Base-by-base conservation (phyloP, 2,888 invertebrate genomes). In the Leucophenga maculata region DNA sequence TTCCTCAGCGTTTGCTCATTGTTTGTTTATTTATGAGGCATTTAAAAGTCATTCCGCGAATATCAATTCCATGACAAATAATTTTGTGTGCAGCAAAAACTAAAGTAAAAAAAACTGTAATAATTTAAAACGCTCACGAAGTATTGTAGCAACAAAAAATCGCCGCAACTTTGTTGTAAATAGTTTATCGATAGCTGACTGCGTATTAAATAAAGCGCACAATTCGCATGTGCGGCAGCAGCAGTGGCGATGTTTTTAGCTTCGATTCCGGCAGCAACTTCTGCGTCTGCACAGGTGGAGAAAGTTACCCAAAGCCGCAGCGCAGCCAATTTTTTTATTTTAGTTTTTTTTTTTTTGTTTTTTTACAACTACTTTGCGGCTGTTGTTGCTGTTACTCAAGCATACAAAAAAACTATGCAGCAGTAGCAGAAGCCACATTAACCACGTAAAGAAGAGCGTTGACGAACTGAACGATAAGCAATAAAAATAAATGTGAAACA, bases 241-340 rank as follows among this genome's bases (percentile, higher is more conserved):
- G 52, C 71, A 69, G 69, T 69, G 57, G 78, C 73, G 26, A 4
- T n/a, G n/a, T 72, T 69, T 66, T 68, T 54, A 67, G 44, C 62
- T 31, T 50, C 16, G 62, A 46, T 69, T 67, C 59, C 44, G 22
- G 26, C 16, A 16, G 48, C 13, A 14, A 20, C 39, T 16, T 26
- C n/a, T 14, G 16, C 65, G 20, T 13, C 44, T 14, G 22, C 65
- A 71, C 81, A 83, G 84, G 80, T 83, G 77, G 77, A 83, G 81
- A 82, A 82, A 82, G 81, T 82, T 82, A 78, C 76, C 80, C 78
- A 75, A 81, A 83, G 22, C 22, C 55, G 3, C 55, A 39, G 39
- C 39, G 39, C 39, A 9, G 39, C 8, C 39, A 39, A 39, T 8
- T 65, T 65, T 65, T 26, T 46, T 46, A 20, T 22, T 54, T 54